Evolutionary conservation across 2,113 vertebrate species (phyloP).

Genomic region (Drymodes brunneopygia): DNA sequence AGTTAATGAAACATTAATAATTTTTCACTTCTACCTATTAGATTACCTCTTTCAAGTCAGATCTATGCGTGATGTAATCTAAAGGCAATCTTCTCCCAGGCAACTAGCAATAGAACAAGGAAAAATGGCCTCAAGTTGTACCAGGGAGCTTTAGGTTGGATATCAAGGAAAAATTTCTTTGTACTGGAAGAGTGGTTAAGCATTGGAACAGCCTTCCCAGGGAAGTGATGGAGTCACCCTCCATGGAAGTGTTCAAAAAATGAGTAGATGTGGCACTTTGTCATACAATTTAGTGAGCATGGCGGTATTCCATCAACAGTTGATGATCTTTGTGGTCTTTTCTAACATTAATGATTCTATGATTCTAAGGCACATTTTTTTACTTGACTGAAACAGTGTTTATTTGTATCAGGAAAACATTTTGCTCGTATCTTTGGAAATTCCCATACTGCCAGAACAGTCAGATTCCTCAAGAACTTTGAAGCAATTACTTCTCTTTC

Average conservation of each 20-base stretch:
- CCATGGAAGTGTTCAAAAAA: background rate
- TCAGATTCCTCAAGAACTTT: background rate
- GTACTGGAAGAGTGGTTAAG: background rate
- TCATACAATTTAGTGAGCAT: background rate
- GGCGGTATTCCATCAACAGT: background rate
- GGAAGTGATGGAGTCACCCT: background rate
- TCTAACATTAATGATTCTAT: background rate
- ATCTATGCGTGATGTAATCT: background rate
- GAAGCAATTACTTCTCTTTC: background rate
- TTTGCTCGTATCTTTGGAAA: background rate
- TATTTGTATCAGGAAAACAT: background rate
- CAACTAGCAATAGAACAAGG: background rate
- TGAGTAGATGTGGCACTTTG: background rate
- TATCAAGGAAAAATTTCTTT: background rate
- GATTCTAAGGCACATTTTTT: background rate
- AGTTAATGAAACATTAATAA: background rate
- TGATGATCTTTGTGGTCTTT: background rate
- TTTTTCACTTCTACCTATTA: background rate
- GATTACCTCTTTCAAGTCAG: background rate
- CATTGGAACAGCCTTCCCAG: background rate
- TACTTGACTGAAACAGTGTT: background rate
- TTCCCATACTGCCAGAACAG: background rate
- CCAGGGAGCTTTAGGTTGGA: background rate
- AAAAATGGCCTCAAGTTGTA: background rate
- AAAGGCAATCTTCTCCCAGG: background rate